These are phyloP conservation scores for Sinosuthora webbiana DNA, from an alignment of 2,113 vertebrate species.

Conservation along the genomic window DNA sequence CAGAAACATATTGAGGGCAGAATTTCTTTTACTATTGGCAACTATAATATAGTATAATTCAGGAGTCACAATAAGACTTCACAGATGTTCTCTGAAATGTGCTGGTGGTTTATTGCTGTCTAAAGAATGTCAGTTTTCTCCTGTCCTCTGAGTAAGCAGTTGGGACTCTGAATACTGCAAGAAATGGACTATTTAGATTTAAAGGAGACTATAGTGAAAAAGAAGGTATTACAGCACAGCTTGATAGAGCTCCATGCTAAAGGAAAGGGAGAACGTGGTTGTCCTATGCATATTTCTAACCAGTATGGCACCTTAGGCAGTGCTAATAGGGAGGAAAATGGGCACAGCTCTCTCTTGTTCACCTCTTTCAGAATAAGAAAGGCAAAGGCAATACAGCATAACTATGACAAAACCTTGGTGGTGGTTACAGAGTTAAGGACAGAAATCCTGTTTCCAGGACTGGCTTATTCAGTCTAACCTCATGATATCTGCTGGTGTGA, in stretches of 20 bases:
- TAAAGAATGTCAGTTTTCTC: slow-evolving; percentile 5
- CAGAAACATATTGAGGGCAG: background rate
- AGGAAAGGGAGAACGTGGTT: background rate
- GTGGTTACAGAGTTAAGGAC: background rate
- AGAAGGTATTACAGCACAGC: background rate
- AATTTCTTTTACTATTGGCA: background rate
- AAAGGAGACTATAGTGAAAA: background rate
- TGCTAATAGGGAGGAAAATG: background rate
- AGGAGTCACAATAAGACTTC: background rate
- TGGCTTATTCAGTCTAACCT: background rate
- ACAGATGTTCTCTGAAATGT: background rate
- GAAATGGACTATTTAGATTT: background rate
- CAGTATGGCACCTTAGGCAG: background rate
- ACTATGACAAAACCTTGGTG: background rate
- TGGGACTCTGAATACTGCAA: background rate
- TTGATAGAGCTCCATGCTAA: background rate
- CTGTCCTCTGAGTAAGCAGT: background rate
- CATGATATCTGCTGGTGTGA: background rate
- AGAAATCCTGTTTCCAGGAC: background rate
- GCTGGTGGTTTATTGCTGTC: slow-evolving; percentile 13
- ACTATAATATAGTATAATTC: background rate
- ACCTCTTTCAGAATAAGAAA: background rate
- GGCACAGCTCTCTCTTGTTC: background rate
- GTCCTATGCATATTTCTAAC: background rate
- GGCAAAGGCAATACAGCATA: background rate